These are phyloP conservation scores for Plecotus auritus DNA, from an alignment of 2,113 vertebrate species.

Conservation along the genomic window DNA sequence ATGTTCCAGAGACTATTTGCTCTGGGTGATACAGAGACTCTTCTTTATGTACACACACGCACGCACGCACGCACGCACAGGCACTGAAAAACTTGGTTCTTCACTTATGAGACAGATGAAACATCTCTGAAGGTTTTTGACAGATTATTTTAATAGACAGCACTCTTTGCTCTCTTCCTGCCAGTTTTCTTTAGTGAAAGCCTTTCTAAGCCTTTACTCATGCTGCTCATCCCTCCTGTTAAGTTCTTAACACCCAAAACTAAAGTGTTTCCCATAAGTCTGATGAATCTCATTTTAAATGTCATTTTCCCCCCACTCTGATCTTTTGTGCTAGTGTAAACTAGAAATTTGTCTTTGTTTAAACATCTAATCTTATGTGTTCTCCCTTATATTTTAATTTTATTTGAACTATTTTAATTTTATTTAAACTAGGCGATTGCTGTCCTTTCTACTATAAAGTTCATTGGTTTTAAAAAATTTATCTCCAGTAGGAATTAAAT, in stretches of 20 bases:
- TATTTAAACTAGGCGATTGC: background rate
- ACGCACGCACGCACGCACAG: background rate
- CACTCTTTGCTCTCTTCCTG: background rate
- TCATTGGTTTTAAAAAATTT: background rate
- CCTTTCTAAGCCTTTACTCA: background rate
- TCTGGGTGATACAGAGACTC: background rate
- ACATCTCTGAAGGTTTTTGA: background rate
- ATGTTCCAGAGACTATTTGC: background rate
- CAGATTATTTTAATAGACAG: background rate
- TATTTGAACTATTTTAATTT: background rate
- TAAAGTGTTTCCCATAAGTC: conserved; percentile 17
- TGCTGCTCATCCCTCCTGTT: background rate
- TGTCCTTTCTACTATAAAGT: background rate
- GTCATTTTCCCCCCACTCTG: background rate
- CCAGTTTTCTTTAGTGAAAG: background rate
- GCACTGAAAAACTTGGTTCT: background rate
- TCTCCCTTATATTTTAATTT: background rate
- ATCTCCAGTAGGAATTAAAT: background rate
- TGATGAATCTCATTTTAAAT: background rate
- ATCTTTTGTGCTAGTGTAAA: background rate
- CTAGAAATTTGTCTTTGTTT: background rate
- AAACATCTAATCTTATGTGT: background rate
- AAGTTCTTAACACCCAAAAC: background rate
- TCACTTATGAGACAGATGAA: background rate
- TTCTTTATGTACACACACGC: background rate